These are phyloP conservation scores for Pterocles burchelli DNA, from an alignment of 2,113 vertebrate species.

Conservation along the genomic window DNA sequence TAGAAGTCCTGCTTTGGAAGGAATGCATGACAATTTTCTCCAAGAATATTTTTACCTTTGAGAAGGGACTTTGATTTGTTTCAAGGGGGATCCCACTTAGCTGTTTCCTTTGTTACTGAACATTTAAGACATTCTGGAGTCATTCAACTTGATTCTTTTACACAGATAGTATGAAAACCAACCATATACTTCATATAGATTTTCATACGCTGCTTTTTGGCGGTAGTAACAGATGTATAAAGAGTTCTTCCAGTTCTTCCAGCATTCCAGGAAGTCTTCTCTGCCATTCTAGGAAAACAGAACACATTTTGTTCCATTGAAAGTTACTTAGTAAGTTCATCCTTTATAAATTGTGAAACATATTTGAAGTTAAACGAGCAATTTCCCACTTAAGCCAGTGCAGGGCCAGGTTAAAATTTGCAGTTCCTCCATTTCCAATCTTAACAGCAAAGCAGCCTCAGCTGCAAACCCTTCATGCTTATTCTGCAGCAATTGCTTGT, in stretches of 20 bases:
- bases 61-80: background rate
- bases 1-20: slow-evolving; percentile 8
- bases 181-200: background rate
- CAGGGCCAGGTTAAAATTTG: background rate
- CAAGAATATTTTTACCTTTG: background rate
- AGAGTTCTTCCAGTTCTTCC: background rate
- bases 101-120: background rate
- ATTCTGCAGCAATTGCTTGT: background rate
- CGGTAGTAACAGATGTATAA: background rate
- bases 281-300: slow-evolving; percentile 39
- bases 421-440: background rate
- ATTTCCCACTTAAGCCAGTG: background rate
- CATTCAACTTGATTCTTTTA: background rate
- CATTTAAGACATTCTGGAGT: background rate
- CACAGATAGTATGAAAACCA: background rate
- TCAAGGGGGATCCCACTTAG: background rate
- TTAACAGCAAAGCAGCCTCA: background rate
- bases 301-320: background rate
- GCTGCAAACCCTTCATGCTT: background rate
- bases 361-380: background rate
- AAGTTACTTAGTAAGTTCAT: background rate
- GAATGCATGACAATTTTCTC: background rate
- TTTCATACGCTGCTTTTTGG: background rate
- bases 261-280: slow-evolving; percentile 6
- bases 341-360: background rate